Percentiles rank a stretch among this genome's conserved stretches.
Evolutionary conservation across 2,797 vertebrate species (phyloP).

Genomic region (Rhyacichthys aspro): DNA sequence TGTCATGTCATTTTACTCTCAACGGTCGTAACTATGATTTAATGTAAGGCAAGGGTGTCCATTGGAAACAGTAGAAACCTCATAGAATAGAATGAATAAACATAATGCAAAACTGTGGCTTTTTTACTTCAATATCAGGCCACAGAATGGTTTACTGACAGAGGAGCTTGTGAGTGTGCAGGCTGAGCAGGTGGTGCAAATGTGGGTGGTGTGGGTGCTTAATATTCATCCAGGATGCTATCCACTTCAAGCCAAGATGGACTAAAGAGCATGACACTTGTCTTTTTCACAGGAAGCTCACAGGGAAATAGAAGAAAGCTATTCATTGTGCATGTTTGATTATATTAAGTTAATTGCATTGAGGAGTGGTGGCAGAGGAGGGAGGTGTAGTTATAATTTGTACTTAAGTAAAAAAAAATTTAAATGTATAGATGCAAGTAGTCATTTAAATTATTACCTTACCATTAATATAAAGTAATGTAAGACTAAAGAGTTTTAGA

Average conservation of each 20-base stretch:
- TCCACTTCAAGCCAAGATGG: slow-evolving; percentile 59
- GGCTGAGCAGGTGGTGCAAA: slow-evolving; percentile 61
- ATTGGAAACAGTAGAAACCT: neutral
- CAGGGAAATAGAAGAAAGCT: slow-evolving; percentile 15
- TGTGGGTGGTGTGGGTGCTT: slow-evolving; percentile 68
- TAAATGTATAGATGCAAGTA: too few species aligned
- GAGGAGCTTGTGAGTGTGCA: slow-evolving; percentile 40
- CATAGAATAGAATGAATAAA: neutral
- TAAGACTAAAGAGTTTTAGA: too few species aligned
- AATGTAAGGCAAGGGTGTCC: slow-evolving; percentile 23
- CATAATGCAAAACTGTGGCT: too few species aligned
- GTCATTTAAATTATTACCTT: too few species aligned
- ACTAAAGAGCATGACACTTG: slow-evolving; percentile 52
- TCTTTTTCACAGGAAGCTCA: slow-evolving; percentile 44
- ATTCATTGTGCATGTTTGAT: neutral
- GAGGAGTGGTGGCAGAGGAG: neutral
- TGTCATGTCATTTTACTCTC: slow-evolving; percentile 1
- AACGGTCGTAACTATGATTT: slow-evolving; percentile 7
- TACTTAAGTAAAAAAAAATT: too few species aligned
- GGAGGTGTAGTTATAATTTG: too few species aligned
- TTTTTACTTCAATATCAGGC: slow-evolving; percentile 27
- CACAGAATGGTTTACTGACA: slow-evolving; percentile 25
- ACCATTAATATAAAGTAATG: too few species aligned
- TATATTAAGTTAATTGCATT: neutral
- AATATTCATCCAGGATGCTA: slow-evolving; percentile 61